These are phyloP conservation scores for Sphyrna mokarran DNA, from an alignment of 2,113 vertebrate species.

Conservation along the genomic window DNA sequence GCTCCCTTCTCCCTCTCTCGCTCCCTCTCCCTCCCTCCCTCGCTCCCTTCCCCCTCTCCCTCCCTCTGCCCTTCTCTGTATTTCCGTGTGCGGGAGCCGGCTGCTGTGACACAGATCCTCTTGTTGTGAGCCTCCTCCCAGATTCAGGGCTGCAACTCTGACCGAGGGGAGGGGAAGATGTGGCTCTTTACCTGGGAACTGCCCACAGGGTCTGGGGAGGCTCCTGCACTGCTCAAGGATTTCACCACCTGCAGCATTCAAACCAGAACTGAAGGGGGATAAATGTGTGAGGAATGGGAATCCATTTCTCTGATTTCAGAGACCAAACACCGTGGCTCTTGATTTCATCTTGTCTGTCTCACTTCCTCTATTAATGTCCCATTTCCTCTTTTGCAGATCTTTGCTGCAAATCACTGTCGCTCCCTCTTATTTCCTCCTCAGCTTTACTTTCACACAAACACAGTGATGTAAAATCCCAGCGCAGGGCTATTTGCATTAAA, in stretches of 20 bases:
- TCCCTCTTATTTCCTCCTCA: neutral
- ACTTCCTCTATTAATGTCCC: neutral
- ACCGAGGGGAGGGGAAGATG: neutral
- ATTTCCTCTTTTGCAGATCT: neutral
- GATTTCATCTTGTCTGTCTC: neutral
- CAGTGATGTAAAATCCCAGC: neutral
- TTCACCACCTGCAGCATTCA: neutral
- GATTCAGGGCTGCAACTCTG: neutral
- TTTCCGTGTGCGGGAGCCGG: neutral
- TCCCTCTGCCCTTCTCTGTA: neutral
- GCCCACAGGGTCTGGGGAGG: neutral
- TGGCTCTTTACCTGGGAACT: neutral
- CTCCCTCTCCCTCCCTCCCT: no score
- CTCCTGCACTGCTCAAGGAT: neutral
- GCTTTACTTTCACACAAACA: constrained; percentile 9
- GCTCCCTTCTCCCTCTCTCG: no score
- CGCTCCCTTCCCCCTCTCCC: no score
- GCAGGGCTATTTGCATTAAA: neutral
- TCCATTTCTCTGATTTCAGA: neutral
- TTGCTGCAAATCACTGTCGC: neutral
- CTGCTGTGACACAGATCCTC: no score
- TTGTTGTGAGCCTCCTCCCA: no score
- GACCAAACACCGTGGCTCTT: neutral
- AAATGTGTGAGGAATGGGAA: neutral
- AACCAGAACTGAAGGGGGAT: neutral